Base-by-base conservation (phyloP, 2,888 invertebrate species). In the Kryphioiulus occultus region DNA sequence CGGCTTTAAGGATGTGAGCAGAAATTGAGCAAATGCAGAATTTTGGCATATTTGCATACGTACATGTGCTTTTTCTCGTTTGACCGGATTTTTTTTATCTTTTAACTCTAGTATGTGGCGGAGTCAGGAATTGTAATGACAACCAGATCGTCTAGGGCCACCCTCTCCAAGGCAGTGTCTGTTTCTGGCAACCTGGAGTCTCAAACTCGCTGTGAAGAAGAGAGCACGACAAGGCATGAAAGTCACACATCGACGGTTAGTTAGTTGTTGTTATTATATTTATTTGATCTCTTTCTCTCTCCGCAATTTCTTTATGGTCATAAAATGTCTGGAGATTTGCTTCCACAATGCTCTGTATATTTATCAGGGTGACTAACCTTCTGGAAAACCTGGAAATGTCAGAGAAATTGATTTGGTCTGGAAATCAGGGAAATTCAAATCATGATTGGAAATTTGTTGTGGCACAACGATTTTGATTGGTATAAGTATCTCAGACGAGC, bases 111-210 rank as follows among this genome's bases (percentile, higher is more conserved):
- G 86, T 86, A 26, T 19, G 86, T 44, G 35, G n/a, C 30, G 15
- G 86, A 47, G 30, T 78, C 82, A 2, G 39, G 42, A 10, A 39
- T 39, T n/a, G 44, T 44, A 15, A 82, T 82, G 35, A 10, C 87
- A 10, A n/a, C 44, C 17, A 87, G 22, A n/a, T 12, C 22, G 15
- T 85, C 87, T 3, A 9, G 85, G 26, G 35, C 83, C 0, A 47
- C 84, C 12, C 53, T 87, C 17, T 85, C 87, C 10, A 87, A 87
- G 84, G 85, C 87, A 9, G 59, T 87, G 39, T 87, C 87, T 7
- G 32, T 87, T 15, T 87, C 87, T 15, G 59, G 85, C 1, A 84
- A 47, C 85, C 68, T 87, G 35, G 87, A 87, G 83, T 32, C 32
- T 32, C 85, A 85, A 22, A 30, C 59, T n/a, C 30, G n/a, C 17